phyloP scores from a whole-genome alignment of 2,888 invertebrate species.

The Hesperia comma region DNA sequence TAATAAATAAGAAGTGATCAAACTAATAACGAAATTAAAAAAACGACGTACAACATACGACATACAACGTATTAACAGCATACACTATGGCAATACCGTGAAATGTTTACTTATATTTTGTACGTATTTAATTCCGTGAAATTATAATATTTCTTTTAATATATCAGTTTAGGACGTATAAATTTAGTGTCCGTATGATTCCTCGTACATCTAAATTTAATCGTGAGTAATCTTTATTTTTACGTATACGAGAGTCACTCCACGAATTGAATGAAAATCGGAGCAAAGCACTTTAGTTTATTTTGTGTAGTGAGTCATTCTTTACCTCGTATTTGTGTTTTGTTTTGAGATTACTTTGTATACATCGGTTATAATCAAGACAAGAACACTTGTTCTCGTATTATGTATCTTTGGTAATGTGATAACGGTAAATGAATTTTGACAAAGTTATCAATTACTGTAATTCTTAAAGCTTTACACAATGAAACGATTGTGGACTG shows the following conservation, averaged over 20 bases:
- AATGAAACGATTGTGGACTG: too few species aligned
- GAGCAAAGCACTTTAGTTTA: constrained; percentile 42
- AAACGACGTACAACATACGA: too few species aligned
- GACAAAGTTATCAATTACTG: too few species aligned
- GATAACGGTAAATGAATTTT: too few species aligned
- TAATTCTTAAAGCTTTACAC: too few species aligned
- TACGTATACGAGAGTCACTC: constrained; percentile 38
- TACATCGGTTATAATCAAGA: background rate
- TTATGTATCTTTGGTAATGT: too few species aligned
- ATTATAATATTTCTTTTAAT: background rate
- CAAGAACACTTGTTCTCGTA: background rate
- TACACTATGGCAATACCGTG: too few species aligned
- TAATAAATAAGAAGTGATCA: too few species aligned
- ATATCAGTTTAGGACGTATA: constrained; percentile 9
- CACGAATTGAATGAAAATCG: constrained; percentile 44
- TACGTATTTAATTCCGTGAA: background rate
- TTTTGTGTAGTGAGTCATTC: constrained; percentile 43
- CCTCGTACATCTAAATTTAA: constrained; percentile 43
- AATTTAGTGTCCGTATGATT: constrained; percentile 33
- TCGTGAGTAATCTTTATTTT: constrained; percentile 49
- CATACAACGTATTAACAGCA: too few species aligned
- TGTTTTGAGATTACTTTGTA: constrained; percentile 26
- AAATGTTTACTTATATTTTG: background rate
- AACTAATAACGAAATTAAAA: too few species aligned
- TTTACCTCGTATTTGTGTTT: constrained; percentile 8